These are phyloP conservation scores for Nothoprocta perdicaria DNA, from an alignment of 2,113 vertebrate species.

Conservation along the genomic window DNA sequence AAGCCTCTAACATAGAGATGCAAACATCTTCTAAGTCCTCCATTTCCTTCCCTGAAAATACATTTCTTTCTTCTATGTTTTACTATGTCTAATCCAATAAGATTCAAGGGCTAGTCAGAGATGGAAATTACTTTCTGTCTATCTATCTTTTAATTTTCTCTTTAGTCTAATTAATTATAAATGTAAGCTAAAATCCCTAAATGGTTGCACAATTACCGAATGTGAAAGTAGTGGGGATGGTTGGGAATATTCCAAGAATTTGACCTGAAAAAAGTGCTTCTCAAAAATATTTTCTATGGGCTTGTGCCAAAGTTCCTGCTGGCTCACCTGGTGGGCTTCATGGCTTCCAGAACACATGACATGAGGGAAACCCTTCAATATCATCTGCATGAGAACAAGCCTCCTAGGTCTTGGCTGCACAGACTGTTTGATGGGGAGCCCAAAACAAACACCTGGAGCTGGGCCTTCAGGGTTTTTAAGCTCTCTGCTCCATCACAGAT, in stretches of 20 bases:
- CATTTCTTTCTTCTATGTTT: neutral
- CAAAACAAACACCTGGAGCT: neutral
- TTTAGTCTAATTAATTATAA: neutral
- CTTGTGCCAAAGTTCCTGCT: neutral
- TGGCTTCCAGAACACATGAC: neutral
- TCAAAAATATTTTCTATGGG: neutral
- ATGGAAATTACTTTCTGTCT: neutral
- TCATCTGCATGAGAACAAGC: neutral
- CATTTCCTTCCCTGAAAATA: neutral
- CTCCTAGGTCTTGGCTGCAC: neutral
- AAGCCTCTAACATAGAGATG: neutral
- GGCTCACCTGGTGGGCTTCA: neutral
- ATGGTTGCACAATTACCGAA: neutral
- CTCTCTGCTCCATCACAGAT: neutral
- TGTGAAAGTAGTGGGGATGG: fast-evolving
- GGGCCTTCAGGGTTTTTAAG: neutral
- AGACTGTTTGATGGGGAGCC: fast-evolving
- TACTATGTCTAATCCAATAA: neutral
- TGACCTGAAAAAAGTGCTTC: neutral
- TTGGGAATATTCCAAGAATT: neutral
- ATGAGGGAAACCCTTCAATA: neutral
- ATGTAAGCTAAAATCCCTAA: neutral
- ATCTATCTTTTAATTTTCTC: neutral
- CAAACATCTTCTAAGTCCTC: neutral
- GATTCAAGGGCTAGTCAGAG: neutral